Conservation (phyloP, 2,797 vertebrate genomes). For the Pantherophis vulpinus region DNA sequence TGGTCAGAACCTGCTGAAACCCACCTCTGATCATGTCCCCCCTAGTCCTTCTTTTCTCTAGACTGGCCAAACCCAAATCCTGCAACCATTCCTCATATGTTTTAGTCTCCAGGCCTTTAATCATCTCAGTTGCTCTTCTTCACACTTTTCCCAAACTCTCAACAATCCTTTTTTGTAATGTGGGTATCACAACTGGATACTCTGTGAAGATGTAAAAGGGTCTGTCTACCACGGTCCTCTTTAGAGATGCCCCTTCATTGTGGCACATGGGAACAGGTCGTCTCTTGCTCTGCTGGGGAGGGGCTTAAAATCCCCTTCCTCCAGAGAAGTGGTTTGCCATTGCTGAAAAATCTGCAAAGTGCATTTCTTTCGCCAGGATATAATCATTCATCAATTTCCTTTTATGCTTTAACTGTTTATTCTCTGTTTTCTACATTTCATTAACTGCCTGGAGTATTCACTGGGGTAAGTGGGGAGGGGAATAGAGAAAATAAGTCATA, state of each 20-base stretch:
- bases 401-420: not conserved
- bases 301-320: not conserved
- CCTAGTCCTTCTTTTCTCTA: no score
- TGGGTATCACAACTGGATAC: not conserved
- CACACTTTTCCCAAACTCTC: not conserved
- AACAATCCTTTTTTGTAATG: not conserved
- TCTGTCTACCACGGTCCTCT: not conserved
- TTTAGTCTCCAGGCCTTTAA: not conserved
- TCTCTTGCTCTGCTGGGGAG: not conserved
- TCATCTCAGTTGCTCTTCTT: not conserved
- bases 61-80: no score
- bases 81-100: not conserved
- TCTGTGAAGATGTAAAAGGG: not conserved
- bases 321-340: not conserved
- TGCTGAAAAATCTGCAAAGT: not conserved
- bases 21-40: no score
- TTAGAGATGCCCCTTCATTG: not conserved
- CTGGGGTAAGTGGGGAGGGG: accelerated
- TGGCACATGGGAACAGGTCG: not conserved
- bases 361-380: not conserved
- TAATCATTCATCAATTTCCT: not conserved
- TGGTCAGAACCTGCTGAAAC: no score
- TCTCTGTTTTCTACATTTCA: not conserved
- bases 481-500: not conserved
- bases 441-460: not conserved